Conservation (phyloP, 1,140 invertebrate genomes). For the Pseudomyrmex sp. region DNA sequence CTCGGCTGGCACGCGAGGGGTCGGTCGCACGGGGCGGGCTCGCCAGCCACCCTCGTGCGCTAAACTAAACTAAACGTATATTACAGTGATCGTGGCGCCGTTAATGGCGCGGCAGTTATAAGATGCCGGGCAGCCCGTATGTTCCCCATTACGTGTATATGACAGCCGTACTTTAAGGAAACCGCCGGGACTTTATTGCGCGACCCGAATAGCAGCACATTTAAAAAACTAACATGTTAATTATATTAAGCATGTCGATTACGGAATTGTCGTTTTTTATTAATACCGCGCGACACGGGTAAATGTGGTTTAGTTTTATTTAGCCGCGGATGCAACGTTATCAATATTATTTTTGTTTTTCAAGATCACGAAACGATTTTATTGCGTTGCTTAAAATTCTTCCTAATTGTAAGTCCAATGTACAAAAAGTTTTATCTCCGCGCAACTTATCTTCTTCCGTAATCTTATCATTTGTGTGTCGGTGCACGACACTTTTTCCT, state of each 20-base stretch:
- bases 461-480: conserved; percentile 68
- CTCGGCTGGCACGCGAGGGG: conserved; percentile 65
- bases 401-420: conserved; percentile 69
- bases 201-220: not conserved
- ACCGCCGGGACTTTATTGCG: not conserved
- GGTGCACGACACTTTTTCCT: conserved; percentile 61
- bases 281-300: not conserved
- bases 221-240: conserved; percentile 15
- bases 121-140: conserved; percentile 79
- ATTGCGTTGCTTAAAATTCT: conserved; percentile 50
- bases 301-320: not conserved
- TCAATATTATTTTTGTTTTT: conserved; percentile 4
- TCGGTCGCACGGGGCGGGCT: conserved; percentile 38
- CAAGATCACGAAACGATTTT: conserved; percentile 12
- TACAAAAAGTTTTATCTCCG: conserved; percentile 71
- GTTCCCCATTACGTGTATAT: conserved; percentile 75
- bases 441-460: conserved; percentile 68
- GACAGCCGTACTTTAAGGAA: conserved; percentile 2
- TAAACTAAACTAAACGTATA: conserved; percentile 81
- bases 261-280: not conserved
- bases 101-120: conserved; percentile 81
- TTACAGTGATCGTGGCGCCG: conserved; percentile 79
- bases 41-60: conserved; percentile 62
- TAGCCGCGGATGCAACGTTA: conserved; percentile 4
- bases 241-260: conserved; percentile 9